Base-by-base conservation (phyloP, 2,888 invertebrate genomes). In the Pseudococcus longispinus region DNA sequence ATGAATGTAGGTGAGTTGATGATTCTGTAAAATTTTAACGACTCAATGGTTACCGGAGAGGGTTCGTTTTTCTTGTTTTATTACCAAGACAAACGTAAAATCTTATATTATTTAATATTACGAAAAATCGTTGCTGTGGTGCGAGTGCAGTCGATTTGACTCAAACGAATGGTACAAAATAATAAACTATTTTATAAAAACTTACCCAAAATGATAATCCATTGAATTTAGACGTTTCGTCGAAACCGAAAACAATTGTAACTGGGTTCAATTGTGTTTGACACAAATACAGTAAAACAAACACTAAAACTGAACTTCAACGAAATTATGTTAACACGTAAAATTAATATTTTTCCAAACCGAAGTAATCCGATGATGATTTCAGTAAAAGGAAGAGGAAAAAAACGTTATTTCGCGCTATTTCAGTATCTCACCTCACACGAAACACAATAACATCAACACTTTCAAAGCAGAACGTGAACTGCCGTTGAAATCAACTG, bases 391-490 rank as follows among this genome's bases (percentile, higher is more conserved):
- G 1, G 2, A 20, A 20, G 9, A n/a, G 1, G 20, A n/a, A 42
- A 77, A 80, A 80, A 42, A 80, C 77, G 42, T 20, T 80, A 80
- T 42, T 80, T 80, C 77, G 77, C 77, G 77, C 37, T 80, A 42
- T 42, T 80, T 42, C 42, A 42, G 3, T 32, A 42, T 13, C 5
- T 18, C 9, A 37, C 37, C 37, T 3, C 9, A 77, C 20, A 37
- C n/a, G 15, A 77, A 26, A 77, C n/a, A 80, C 37, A 42, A 20
- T 1, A 6, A 37, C 77, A 42, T 18, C 77, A 18, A 80, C 26
- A 80, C 77, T 29, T 13, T 2, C 77, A 42, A 32, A 80, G 4
- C 29, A 29, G 18, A 42, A 74, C 74, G 29, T 74, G 23, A 60
- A 74, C 74, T 74, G 9, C 18, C 74, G n/a, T 42, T 5, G 37